Evolutionary conservation across 2,797 vertebrate species (phyloP), one percentile per base, ranked within the genome.

Genomic region (Lophius americanus): DNA sequence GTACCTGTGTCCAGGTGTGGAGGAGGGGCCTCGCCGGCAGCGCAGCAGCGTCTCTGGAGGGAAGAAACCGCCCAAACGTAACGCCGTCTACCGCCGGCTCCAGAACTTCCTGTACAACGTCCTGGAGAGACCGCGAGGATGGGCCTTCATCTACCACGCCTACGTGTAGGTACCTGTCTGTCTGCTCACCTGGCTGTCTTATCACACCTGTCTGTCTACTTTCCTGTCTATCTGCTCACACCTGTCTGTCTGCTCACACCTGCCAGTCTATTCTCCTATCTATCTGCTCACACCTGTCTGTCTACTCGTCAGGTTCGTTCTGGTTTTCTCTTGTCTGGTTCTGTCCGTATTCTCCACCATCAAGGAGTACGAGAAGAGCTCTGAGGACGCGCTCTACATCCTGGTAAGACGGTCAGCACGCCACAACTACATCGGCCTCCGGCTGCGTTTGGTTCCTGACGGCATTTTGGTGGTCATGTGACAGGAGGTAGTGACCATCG

Each of bases 51-150:
- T 95, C 36, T 93, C 95, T 0, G 95, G 95, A 32, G 94, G 94
- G 53, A 95, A 94, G 76, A 96, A 94, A 76, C 95, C 96, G 61
- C 96, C 96, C 0, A 99, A 97, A 80, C 90, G 97, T 85, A 98
- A 98, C 73, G 97, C 96, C 48, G 93, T 97, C 78, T 99, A 99
- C 91, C 94, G 97, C 81, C 94, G 95, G 52, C 94, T 98, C 88
- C 97, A 99, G 93, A 99, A 98, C 93, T 97, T 97, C 88, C 95
- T 99, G 54, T 98, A 99, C 94, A 98, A 98, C 58, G 97, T 98
- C 59, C 85, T 99, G 91, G 97, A 99, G 92, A 92, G 97, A 86
- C 97, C 97, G 42, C 92, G 97, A 53, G 97, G 97, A 79, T 98
- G 97, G 97, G 97, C 97, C 66, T 98, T 99, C 93, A 94, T 98